Base-by-base conservation (phyloP, 2,797 vertebrate species). In the Odontamblyopus rebecca region DNA sequence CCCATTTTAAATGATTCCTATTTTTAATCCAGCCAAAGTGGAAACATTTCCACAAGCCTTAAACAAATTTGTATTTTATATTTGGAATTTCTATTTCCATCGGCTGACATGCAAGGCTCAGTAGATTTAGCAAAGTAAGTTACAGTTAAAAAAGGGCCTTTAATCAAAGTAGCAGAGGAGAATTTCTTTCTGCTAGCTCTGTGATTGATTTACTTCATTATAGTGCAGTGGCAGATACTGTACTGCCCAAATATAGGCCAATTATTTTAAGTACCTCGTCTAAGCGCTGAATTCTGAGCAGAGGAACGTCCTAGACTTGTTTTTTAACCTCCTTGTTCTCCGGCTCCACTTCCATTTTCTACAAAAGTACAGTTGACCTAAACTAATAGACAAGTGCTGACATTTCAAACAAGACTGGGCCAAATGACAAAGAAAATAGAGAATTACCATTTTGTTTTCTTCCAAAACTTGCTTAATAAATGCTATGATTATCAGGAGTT, bases 251-350 rank as follows among this genome's bases (percentile, higher is more conserved):
- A 91, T 91, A 86, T 89, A 92, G 89, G 89, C 81, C 89, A 85
- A 90, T 89, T 93, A 92, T 89, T 90, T 91, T 87, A 88, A 90
- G 89, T 87, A 85, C 74, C 82, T 87, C 73, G 59, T 81, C 80
- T 75, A 83, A 87, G 78, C 32, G n/a, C 79, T 82, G 76, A 74
- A 85, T 85, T 89, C 72, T 85, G 82, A 83, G 79, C 65, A 66
- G 84, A 81, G 78, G 71, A 79, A 79, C 74, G 82, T 81, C 79
- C 81, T 79, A 70, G 72, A 85, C 79, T 82, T 81, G 76, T 83
- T 82, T 81, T 81, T 71, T 78, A 84, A 81, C 84, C 79, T 86
- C 79, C 63, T 82, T 80, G 51, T 80, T 77, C 73, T 74, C 3
- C 54, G 77, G 74, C 73, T 65, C 41, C 27, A 62, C 60, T 77